phyloP scores from a whole-genome alignment of 2,888 invertebrate species.

The Rutpela maculata region DNA sequence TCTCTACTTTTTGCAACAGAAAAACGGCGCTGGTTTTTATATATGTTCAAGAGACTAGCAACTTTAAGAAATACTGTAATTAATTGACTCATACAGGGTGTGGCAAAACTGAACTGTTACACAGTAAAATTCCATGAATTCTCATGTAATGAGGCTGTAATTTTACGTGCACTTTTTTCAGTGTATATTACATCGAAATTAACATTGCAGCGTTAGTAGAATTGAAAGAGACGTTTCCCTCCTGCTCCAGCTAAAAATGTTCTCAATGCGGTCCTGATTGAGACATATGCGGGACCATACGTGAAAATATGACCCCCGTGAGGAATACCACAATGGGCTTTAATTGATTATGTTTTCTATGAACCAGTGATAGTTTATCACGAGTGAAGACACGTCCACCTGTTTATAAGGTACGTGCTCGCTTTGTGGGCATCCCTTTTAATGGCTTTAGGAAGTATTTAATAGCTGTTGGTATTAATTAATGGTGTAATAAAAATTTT shows the following conservation, averaged over 20 bases:
- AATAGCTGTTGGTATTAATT: slow-evolving; percentile 1
- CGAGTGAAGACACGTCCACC: slow-evolving; percentile 17
- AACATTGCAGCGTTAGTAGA: too few relatives aligned
- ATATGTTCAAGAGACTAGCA: too few relatives aligned
- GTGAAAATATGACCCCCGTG: not conserved
- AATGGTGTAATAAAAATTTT: not conserved
- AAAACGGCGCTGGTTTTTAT: too few relatives aligned
- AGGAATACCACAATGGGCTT: not conserved
- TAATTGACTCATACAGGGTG: too few relatives aligned
- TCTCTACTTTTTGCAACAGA: too few relatives aligned
- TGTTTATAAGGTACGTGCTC: slow-evolving; percentile 16
- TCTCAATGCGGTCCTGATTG: slow-evolving; percentile 4
- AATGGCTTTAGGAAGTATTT: slow-evolving; percentile 15
- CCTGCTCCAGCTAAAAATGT: not conserved
- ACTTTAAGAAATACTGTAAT: too few relatives aligned
- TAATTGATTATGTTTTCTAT: slow-evolving; percentile 13
- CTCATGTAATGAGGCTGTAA: too few relatives aligned
- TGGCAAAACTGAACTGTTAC: too few relatives aligned
- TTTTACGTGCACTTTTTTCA: too few relatives aligned
- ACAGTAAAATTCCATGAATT: too few relatives aligned
- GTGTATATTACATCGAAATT: too few relatives aligned
- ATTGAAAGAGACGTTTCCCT: too few relatives aligned
- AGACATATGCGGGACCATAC: not conserved
- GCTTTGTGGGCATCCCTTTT: slow-evolving; percentile 8
- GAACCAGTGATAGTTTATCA: slow-evolving; percentile 13